phyloP scores from a whole-genome alignment of 2,113 vertebrate genomes.

The Fregetta grallaria region DNA sequence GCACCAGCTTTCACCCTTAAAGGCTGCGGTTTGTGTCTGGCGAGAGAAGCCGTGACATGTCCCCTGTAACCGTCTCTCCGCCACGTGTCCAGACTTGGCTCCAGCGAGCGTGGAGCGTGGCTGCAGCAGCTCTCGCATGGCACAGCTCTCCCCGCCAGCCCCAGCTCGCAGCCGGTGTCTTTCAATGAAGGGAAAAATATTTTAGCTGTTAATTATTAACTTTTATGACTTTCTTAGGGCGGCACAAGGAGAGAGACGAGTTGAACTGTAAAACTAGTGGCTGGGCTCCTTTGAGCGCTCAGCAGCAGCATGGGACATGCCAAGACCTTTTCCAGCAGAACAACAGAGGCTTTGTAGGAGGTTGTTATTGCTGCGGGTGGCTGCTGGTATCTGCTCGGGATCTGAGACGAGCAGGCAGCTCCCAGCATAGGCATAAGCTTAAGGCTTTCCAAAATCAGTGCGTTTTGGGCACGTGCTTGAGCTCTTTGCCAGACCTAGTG shows the following conservation, averaged over 20 bases:
- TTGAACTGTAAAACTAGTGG: background rate
- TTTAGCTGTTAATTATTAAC: background rate
- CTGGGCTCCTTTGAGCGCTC: background rate
- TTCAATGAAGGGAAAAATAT: background rate
- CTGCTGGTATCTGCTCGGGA: background rate
- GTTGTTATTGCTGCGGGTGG: background rate
- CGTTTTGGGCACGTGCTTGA: background rate
- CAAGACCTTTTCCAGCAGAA: background rate
- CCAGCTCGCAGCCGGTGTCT: background rate
- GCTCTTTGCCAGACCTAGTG: background rate
- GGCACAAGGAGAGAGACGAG: background rate
- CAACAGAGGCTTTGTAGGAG: background rate
- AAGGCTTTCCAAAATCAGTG: background rate
- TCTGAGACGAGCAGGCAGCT: background rate
- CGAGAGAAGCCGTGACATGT: background rate
- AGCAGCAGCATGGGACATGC: background rate
- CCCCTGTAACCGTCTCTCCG: background rate
- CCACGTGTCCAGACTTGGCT: accelerated
- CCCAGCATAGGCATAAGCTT: accelerated
- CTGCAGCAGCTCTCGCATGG: background rate
- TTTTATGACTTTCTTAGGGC: background rate
- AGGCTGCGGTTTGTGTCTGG: background rate
- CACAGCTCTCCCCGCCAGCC: background rate
- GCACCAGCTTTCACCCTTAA: background rate
- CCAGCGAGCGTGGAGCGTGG: background rate